These are phyloP conservation scores for Mus minutoides DNA, from an alignment of 2,797 vertebrate genomes.

Conservation along the genomic window DNA sequence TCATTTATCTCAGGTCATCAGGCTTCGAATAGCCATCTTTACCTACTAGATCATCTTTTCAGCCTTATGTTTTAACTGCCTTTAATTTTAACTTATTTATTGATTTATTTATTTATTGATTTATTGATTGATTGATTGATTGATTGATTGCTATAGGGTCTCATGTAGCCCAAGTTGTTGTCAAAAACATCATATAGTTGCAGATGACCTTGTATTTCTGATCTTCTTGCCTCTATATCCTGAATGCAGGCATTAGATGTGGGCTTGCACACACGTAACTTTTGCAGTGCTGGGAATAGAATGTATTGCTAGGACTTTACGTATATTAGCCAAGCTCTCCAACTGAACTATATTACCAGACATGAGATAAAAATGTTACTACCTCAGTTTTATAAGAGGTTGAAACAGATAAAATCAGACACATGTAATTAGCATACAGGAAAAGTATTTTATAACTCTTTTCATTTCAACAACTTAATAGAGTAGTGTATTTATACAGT, in stretches of 20 bases:
- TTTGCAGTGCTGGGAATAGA: background rate
- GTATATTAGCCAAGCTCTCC: background rate
- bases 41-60: background rate
- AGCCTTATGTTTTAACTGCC: background rate
- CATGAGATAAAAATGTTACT: background rate
- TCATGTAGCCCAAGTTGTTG: background rate
- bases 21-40: background rate
- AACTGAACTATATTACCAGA: background rate
- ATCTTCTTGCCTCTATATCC: background rate
- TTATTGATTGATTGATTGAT: too few relatives aligned
- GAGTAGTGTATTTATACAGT: background rate
- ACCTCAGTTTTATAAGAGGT: constrained; percentile 14
- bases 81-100: too few relatives aligned
- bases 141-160: background rate
- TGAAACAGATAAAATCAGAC: background rate
- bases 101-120: background rate
- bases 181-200: background rate
- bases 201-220: background rate
- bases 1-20: background rate
- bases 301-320: too few relatives aligned
- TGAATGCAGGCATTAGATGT: background rate
- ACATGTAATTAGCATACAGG: background rate
- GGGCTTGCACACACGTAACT: background rate
- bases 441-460: background rate
- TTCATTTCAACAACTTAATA: constrained; percentile 14